phyloP scores from a whole-genome alignment of 1,140 invertebrate genomes.

The Drosophila prosaltans region DNA sequence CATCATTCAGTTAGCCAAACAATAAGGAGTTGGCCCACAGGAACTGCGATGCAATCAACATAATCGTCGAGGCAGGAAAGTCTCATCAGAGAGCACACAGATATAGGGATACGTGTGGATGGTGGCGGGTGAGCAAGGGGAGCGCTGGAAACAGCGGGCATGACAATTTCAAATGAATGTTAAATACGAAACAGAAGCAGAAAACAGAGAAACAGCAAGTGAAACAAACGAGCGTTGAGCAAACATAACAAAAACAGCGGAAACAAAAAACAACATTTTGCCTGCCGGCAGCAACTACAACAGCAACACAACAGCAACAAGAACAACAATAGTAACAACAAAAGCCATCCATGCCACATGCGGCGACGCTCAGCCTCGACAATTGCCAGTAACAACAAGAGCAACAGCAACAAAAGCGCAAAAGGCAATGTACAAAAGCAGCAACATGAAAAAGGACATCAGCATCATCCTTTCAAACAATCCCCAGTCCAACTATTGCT shows the following conservation, averaged over 20 bases:
- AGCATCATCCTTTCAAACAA: conserved; percentile 40
- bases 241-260: conserved; percentile 63
- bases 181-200: conserved; percentile 60
- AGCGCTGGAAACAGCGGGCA: conserved; percentile 44
- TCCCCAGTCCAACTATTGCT: conserved; percentile 8
- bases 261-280: conserved; percentile 40
- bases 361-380: conserved; percentile 10
- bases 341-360: conserved; percentile 29
- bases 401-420: conserved; percentile 60
- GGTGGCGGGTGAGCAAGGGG: neutral
- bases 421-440: conserved; percentile 65
- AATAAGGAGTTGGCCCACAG: conserved; percentile 68
- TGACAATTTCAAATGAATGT: conserved; percentile 80
- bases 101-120: neutral
- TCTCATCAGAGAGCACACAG: conserved; percentile 24
- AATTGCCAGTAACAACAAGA: conserved; percentile 28
- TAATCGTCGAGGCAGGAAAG: conserved; percentile 74
- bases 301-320: conserved; percentile 31
- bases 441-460: conserved; percentile 53
- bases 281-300: conserved; percentile 24
- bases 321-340: conserved; percentile 47
- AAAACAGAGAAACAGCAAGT: conserved; percentile 40
- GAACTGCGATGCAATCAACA: conserved; percentile 77
- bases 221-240: conserved; percentile 66
- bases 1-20: conserved; percentile 74